These are phyloP conservation scores for Chrysomela aeneicollis DNA, from an alignment of 2,888 invertebrate genomes.

Conservation along the genomic window DNA sequence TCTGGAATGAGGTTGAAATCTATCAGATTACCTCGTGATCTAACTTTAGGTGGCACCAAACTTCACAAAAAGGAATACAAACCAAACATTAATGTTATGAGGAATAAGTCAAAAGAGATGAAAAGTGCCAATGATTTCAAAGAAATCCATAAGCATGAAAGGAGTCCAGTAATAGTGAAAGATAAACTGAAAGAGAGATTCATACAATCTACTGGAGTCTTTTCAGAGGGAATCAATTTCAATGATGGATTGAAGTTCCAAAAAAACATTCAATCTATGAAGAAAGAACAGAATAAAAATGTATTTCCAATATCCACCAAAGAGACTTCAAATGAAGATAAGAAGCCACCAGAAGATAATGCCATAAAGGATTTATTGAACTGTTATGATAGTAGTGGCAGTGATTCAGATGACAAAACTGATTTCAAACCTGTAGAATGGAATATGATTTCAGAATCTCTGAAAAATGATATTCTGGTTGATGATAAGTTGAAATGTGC, in stretches of 20 bases:
- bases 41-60: constrained; percentile 56
- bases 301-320: constrained; percentile 43
- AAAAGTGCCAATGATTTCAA: constrained; percentile 44
- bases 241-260: constrained; percentile 6
- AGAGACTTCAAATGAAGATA: constrained; percentile 23
- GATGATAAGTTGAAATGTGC: constrained; percentile 11
- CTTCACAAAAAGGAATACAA: constrained; percentile 54
- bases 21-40: constrained; percentile 53
- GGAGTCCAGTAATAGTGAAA: constrained; percentile 3
- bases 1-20: constrained; percentile 50
- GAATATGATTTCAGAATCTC: constrained; percentile 16
- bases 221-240: constrained; percentile 36
- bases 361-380: constrained; percentile 25
- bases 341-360: constrained; percentile 18
- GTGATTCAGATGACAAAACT: constrained; percentile 30
- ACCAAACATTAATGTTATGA: constrained; percentile 57
- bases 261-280: background rate
- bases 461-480: constrained; percentile 20
- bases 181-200: constrained; percentile 33
- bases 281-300: constrained; percentile 28
- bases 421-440: constrained; percentile 26
- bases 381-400: constrained; percentile 22
- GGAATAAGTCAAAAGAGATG: constrained; percentile 53
- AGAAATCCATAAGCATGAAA: constrained; percentile 15
- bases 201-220: constrained; percentile 35